Evolutionary conservation across 2,888 invertebrate genomes (phyloP).

Genomic region (Yponomeuta evonymella): DNA sequence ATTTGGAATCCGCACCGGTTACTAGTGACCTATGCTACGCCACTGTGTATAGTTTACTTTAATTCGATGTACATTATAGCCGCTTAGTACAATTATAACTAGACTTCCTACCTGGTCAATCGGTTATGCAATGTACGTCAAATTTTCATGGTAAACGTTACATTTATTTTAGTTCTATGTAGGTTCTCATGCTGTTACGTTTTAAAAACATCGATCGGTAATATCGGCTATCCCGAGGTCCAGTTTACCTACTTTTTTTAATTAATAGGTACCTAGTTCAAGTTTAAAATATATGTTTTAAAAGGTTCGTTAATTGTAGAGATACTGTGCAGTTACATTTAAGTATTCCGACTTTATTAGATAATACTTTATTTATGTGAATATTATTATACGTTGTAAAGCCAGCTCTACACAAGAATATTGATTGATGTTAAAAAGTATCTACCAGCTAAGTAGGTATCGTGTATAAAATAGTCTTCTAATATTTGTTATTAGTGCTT

Average conservation of each 20-base stretch:
- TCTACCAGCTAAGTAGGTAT: not conserved
- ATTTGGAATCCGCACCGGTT: too few relatives aligned
- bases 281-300: not conserved
- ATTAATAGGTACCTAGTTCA: not conserved
- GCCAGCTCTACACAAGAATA: not conserved
- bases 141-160: too few relatives aligned
- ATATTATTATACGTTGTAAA: not conserved
- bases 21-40: too few relatives aligned
- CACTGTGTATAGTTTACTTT: too few relatives aligned
- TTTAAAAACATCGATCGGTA: too few relatives aligned
- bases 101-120: too few relatives aligned
- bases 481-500: conserved; percentile 1
- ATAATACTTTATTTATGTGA: not conserved
- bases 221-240: too few relatives aligned
- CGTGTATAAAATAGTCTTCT: conserved; percentile 15
- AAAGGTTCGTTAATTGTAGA: not conserved
- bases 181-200: too few relatives aligned
- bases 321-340: not conserved
- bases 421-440: not conserved
- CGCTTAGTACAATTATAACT: too few relatives aligned
- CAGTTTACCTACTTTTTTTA: not conserved
- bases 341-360: not conserved
- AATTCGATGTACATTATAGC: too few relatives aligned
- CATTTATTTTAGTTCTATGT: too few relatives aligned
- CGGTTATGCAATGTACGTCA: too few relatives aligned